Evolutionary conservation across 2,797 vertebrate species (phyloP).

Genomic region (Poecilia gillii): DNA sequence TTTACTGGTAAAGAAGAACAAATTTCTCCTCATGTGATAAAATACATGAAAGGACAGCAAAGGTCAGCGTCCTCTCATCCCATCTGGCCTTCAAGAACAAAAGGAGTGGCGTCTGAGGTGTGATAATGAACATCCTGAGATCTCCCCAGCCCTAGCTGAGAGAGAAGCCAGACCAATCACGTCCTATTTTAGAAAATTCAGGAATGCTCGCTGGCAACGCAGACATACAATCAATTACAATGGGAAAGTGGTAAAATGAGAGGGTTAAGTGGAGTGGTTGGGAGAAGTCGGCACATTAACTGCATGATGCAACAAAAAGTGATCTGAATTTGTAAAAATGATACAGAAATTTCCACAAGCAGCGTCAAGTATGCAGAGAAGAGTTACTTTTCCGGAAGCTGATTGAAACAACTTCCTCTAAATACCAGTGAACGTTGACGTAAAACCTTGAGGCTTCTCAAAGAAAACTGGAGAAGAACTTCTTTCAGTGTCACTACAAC

Average conservation of each 20-base stretch:
- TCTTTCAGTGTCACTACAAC: background rate
- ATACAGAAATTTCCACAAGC: background rate
- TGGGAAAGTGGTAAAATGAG: constrained; percentile 26
- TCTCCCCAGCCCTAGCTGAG: constrained; percentile 20
- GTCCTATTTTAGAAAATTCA: constrained; percentile 45
- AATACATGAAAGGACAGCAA: background rate
- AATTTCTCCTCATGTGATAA: background rate
- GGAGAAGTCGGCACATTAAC: background rate
- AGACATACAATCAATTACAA: constrained; percentile 17
- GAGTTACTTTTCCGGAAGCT: background rate
- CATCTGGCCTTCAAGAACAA: constrained; percentile 35
- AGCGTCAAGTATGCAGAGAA: background rate
- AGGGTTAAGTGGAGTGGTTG: background rate
- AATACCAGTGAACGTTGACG: background rate
- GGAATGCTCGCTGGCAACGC: constrained; percentile 39
- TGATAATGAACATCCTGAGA: constrained; percentile 47
- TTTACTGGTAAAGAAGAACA: background rate
- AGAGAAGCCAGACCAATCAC: constrained; percentile 48
- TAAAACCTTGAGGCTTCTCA: background rate
- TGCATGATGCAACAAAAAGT: background rate
- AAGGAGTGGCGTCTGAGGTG: constrained; percentile 37
- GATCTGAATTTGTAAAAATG: background rate
- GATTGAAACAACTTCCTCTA: background rate
- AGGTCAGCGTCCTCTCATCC: constrained; percentile 17
- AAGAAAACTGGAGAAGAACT: background rate